A percentile compares a stretch with the other conserved stretches of the same genome.
phyloP scores from a whole-genome alignment of 2,888 invertebrate genomes.

The Torymus texanus region DNA sequence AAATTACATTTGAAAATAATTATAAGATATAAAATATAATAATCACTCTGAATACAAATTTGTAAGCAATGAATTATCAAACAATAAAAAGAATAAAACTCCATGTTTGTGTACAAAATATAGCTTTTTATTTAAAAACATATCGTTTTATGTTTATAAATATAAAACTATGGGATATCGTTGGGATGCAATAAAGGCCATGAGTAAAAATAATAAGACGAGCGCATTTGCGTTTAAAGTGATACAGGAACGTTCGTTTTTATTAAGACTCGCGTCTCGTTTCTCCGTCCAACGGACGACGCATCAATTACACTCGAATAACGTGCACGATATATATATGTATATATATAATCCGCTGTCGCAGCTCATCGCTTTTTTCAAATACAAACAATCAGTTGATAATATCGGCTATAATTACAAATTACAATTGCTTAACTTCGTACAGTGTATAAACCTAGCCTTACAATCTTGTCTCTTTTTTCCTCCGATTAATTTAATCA shows the following conservation, averaged over 20 bases:
- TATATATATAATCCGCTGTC: constrained; percentile 19
- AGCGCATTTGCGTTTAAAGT: constrained; percentile 22
- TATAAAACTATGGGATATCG: not conserved
- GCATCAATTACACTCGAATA: constrained; percentile 28
- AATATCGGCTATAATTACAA: constrained; percentile 51
- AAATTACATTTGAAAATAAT: too few relatives aligned
- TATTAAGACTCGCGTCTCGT: constrained; percentile 52
- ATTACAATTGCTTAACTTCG: constrained; percentile 43
- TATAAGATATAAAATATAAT: too few relatives aligned
- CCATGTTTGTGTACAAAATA: not conserved
- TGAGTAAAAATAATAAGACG: constrained; percentile 24
- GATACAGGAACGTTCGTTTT: constrained; percentile 58
- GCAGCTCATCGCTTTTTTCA: constrained; percentile 25
- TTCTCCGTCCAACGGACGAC: constrained; percentile 26
- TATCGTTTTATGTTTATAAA: not conserved
- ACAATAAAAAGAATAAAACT: constrained; percentile 1
- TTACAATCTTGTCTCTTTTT: constrained; percentile 16
- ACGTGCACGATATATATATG: constrained; percentile 1
- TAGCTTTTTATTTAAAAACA: constrained; percentile 16
- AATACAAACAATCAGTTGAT: constrained; percentile 43
- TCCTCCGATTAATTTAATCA: not conserved
- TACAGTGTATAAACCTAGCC: constrained; percentile 37
- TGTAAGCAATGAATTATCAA: not conserved
- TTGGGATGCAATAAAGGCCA: not conserved
- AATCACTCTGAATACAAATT: too few relatives aligned